Evolutionary conservation across 2,888 invertebrate genomes (phyloP), one percentile per base, ranked within the genome.

Genomic region (Beris morrisii): DNA sequence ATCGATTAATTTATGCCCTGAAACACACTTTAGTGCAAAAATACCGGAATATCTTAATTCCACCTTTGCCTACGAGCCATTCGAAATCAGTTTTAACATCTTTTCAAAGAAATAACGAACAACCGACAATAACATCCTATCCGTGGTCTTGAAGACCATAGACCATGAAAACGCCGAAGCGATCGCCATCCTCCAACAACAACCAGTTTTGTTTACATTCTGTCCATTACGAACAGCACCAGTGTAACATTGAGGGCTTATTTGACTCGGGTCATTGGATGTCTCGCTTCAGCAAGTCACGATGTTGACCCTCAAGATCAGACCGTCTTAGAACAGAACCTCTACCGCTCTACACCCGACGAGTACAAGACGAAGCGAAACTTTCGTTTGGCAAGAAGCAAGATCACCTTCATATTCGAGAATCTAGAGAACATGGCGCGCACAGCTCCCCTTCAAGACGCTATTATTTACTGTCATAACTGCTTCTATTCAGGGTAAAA

Each of bases 211-310:
- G 38, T 44, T 54, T 12, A 46, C 44, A 38, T 46, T 31, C 28
- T 31, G 28, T 57, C 53, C 38, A 32, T 12, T 38, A 53, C 30
- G 31, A n/a, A 11, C 30, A 30, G 52, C 61, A 38, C 50, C 61
- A 9, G 22, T 46, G 46, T 46, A 44, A 46, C 58, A 15, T 12
- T 13, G 50, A 52, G 38, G 9, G 50, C 52, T 43, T 44, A 7
- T 63, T 63, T 53, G 53, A 28, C 43, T 54, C 30, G 66, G 69
- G 71, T 71, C 71, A 69, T 70, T 70, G 72, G 71, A 71, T 70
- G 72, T 71, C 71, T 72, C 69, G 72, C 70, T 71, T 68, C 70
- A 71, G 68, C 70, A 72, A 72, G 72, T 72, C 72, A 72, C 72
- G 72, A 70, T 68, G 69, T 72, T 71, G 72, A 72, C 72, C 72